Conservation (phyloP, 2,797 vertebrate species). For the Sebastes taczanowskii region DNA sequence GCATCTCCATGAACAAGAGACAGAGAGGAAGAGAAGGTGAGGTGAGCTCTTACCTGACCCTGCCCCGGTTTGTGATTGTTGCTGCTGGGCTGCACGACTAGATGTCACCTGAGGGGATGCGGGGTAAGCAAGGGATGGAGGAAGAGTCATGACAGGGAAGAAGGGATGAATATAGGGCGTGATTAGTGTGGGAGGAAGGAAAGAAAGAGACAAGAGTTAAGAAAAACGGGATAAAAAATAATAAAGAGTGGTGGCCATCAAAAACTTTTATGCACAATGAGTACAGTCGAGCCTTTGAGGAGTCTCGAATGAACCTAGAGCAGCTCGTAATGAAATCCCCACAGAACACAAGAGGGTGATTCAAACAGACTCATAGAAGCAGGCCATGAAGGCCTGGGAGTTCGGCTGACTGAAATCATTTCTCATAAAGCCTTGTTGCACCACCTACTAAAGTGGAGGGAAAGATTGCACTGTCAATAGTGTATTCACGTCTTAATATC, state of each 20-base stretch:
- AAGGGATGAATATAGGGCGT: background rate
- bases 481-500: background rate
- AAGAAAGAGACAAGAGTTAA: constrained; percentile 14
- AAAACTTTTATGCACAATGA: constrained; percentile 52
- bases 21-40: background rate
- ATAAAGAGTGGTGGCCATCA: constrained; percentile 38
- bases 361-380: constrained; percentile 48
- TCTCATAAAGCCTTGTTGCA: constrained; percentile 20
- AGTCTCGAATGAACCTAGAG: constrained; percentile 21
- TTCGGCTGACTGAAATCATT: constrained; percentile 28
- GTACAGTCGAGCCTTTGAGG: constrained; percentile 50
- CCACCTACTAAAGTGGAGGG: constrained; percentile 20
- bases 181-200: background rate
- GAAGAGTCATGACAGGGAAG: background rate
- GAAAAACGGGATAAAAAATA: constrained; percentile 34
- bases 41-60: constrained; percentile 71
- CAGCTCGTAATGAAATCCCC: constrained; percentile 60
- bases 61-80: constrained; percentile 74
- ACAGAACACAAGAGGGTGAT: constrained; percentile 36
- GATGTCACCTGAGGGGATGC: constrained; percentile 85
- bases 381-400: constrained; percentile 12
- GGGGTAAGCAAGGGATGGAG: background rate
- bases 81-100: constrained; percentile 88
- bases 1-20: background rate
- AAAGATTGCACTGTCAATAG: background rate